Conservation (phyloP, 2,113 vertebrate genomes). For the Gorsachius goisagi region DNA sequence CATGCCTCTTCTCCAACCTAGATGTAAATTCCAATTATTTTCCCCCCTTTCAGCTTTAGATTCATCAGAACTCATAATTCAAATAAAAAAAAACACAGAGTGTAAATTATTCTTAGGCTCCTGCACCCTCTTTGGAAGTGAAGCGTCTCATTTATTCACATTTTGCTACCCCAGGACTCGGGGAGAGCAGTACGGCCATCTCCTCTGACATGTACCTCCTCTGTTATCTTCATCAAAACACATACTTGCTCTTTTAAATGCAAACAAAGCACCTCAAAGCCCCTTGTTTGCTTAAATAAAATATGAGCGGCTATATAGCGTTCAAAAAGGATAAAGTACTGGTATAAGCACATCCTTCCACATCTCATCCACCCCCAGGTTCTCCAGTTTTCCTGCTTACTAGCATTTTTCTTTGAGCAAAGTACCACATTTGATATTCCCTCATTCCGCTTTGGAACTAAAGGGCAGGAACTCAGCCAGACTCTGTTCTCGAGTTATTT, state of each 20-base stretch:
- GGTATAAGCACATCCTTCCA: too few relatives aligned
- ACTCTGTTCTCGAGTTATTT: not conserved
- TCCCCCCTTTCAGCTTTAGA: not conserved
- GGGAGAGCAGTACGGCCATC: too few relatives aligned
- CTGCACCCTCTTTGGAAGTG: not conserved
- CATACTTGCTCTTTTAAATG: not conserved
- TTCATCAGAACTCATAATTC: not conserved
- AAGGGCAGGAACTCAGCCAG: not conserved
- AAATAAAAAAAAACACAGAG: not conserved
- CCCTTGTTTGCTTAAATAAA: not conserved
- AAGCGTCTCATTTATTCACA: rapidly evolving
- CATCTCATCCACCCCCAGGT: not conserved
- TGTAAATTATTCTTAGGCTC: not conserved
- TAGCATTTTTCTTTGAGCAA: not conserved
- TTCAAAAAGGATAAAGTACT: not conserved
- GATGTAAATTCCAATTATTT: not conserved
- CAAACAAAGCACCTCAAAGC: not conserved
- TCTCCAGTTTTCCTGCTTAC: not conserved
- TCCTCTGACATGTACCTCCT: not conserved
- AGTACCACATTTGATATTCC: not conserved
- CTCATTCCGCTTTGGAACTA: not conserved
- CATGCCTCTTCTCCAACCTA: not conserved
- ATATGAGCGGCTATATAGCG: not conserved
- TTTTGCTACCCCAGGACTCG: not conserved
- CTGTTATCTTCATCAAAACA: not conserved